Evolutionary conservation across 2,888 invertebrate genomes (phyloP).

Genomic region (Heliothis peltigera): DNA sequence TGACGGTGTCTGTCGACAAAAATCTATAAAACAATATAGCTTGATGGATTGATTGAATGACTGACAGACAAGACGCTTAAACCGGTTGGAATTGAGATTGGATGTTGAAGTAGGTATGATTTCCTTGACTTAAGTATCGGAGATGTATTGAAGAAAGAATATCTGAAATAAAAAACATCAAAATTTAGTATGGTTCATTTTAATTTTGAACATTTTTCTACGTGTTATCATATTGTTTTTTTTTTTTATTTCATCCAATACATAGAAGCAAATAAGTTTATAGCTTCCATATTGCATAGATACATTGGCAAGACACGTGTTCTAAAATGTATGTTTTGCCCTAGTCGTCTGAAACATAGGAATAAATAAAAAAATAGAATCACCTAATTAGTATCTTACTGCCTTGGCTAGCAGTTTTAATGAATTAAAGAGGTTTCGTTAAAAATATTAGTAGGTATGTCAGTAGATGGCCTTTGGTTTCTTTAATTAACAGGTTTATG

Average conservation of each 20-base stretch:
- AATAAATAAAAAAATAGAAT: conserved; percentile 1
- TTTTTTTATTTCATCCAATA: too few relatives aligned
- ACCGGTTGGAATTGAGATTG: background rate
- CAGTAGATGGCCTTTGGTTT: conserved; percentile 15
- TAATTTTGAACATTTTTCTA: too few relatives aligned
- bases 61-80: background rate
- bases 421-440: conserved; percentile 12
- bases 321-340: too few relatives aligned
- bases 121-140: background rate
- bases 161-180: too few relatives aligned
- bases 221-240: too few relatives aligned
- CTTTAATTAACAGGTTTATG: conserved; percentile 24
- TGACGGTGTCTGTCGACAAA: background rate
- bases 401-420: conserved; percentile 14
- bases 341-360: too few relatives aligned
- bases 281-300: too few relatives aligned
- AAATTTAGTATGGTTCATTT: too few relatives aligned
- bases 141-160: background rate
- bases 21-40: background rate
- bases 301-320: too few relatives aligned
- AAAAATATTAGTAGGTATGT: conserved; percentile 10
- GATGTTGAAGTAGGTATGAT: background rate
- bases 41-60: background rate
- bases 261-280: too few relatives aligned
- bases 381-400: conserved; percentile 6